Conservation (phyloP, 2,888 invertebrate species). For the Abscondita cerata region DNA sequence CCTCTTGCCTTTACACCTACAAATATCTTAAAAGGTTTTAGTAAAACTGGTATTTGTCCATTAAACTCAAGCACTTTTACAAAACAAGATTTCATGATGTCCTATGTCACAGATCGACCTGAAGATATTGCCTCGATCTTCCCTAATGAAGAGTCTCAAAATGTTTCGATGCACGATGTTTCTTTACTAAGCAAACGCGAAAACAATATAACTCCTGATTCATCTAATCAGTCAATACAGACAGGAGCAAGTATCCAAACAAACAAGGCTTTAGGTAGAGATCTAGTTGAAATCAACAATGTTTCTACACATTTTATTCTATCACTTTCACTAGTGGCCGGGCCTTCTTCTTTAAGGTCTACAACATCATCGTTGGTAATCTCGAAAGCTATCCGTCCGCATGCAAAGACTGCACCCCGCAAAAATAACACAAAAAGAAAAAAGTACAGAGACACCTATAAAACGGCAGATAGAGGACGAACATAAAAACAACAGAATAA, state of each 20-base stretch:
- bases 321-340: neutral
- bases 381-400: neutral
- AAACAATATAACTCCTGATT: conserved; percentile 1
- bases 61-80: too few species aligned
- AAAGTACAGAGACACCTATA: neutral
- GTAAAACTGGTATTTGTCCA: neutral
- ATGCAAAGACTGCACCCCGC: neutral
- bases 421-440: conserved; percentile 2
- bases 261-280: conserved; percentile 3
- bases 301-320: neutral
- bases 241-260: conserved; percentile 5
- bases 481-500: neutral
- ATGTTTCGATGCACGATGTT: neutral
- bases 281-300: conserved; percentile 4
- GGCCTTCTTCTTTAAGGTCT: neutral
- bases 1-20: neutral
- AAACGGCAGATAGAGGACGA: too few species aligned
- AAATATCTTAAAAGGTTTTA: conserved; percentile 1
- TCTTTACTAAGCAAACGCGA: conserved; percentile 1
- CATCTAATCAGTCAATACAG: conserved; percentile 2
- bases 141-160: neutral
- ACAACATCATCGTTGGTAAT: conserved; percentile 1
- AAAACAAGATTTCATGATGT: too few species aligned
- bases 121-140: neutral
- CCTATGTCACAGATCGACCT: too few species aligned